Evolutionary conservation across 1,140 invertebrate species (phyloP), one percentile per base, ranked within the genome.

Genomic region (Chionoecetes opilio): DNA sequence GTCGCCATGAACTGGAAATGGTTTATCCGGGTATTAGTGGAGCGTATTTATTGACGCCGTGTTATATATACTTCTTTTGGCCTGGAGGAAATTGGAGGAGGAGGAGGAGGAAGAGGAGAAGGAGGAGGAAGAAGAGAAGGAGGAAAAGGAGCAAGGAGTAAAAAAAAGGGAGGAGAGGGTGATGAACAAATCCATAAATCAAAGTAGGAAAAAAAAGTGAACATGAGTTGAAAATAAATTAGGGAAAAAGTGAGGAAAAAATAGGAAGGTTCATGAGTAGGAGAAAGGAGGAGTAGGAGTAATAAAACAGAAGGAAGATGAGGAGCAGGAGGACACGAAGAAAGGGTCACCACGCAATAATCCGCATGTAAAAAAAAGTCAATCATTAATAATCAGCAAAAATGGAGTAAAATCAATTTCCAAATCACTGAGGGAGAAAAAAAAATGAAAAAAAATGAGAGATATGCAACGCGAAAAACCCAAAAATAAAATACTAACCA

Each of bases 1-100:
- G 63, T 75, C 63, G 63, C 63, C 63, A 75, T 75, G 63, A 75
- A 75, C 63, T 75, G 63, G 63, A 75, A 75, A 75, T 75, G 63
- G 63, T n/a, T 75, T 75, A 75, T 75, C 63, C 1, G 21, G 21
- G 63, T 75, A 75, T 75, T 75, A 75, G 1, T n/a, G 21, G 1
- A 21, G n/a, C 11, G 63, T 11, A 75, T 75, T 75, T 75, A 75
- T 75, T 75, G 63, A 11, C n/a, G 63, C 8, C 21, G 8, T 75
- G 63, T 75, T n/a, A 17, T 75, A 75, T 75, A 75, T 75, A n/a
- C n/a, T n/a, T 75, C 0, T 75, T 2, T 53, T 14, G n/a, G n/a
- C n/a, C n/a, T n/a, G 21, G 53, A 75, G 3, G 53, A 21, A 75
- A 21, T 6, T 11, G 21, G 21, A 26, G 53, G 21, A 21, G 3